phyloP scores from a whole-genome alignment of 2,888 invertebrate species.

The Pammene fasciana region DNA sequence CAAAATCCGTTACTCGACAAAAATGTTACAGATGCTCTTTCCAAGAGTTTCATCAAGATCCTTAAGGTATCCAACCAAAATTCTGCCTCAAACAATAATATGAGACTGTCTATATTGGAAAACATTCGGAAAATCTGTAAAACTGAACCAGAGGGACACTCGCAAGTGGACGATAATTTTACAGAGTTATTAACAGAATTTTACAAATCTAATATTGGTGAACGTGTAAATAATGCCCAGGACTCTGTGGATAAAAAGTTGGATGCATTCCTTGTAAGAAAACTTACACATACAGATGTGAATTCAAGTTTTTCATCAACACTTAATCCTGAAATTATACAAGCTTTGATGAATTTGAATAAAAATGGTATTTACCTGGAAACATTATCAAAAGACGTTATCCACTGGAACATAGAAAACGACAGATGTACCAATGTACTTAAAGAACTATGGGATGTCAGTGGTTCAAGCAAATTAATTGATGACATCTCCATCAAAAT shows the following conservation, averaged over 20 bases:
- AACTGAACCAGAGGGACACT: conserved; percentile 61
- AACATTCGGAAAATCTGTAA: conserved; percentile 68
- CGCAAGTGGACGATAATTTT: conserved; percentile 59
- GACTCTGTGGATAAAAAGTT: conserved; percentile 54
- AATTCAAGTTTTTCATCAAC: conserved; percentile 51
- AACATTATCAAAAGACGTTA: conserved; percentile 55
- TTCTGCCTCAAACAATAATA: conserved; percentile 59
- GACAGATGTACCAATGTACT: conserved; percentile 53
- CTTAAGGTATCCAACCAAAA: conserved; percentile 60
- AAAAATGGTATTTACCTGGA: conserved; percentile 50
- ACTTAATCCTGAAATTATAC: conserved; percentile 64
- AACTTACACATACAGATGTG: conserved; percentile 57
- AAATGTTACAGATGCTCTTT: conserved; percentile 63
- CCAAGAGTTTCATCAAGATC: conserved; percentile 70
- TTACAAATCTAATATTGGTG: conserved; percentile 54
- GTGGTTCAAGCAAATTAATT: conserved; percentile 44
- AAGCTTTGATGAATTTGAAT: conserved; percentile 69
- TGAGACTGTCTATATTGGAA: conserved; percentile 62
- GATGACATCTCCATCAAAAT: conserved; percentile 66
- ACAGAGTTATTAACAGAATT: conserved; percentile 56
- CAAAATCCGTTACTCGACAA: conserved; percentile 69
- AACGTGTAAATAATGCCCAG: conserved; percentile 27
- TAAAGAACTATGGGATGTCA: conserved; percentile 59
- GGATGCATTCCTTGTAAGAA: conserved; percentile 65
- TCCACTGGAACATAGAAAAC: conserved; percentile 57